A percentile compares a stretch with the other conserved stretches of the same genome.
These are phyloP conservation scores for Bombus balteatus DNA, from an alignment of 1,140 invertebrate genomes.

Conservation along the genomic window DNA sequence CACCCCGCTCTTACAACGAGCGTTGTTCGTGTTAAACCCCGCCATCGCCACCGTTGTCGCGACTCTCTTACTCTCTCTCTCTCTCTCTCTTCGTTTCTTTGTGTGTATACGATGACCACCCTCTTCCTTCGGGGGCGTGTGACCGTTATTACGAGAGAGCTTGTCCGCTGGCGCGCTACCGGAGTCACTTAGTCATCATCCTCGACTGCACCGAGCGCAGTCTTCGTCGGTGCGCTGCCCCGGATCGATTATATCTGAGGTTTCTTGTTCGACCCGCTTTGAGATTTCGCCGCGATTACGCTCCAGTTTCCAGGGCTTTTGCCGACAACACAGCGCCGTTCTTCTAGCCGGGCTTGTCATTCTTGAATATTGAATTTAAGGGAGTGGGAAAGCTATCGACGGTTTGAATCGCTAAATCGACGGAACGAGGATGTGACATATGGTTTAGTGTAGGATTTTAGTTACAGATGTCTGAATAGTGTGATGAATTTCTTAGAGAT, in stretches of 20 bases:
- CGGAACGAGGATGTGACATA: not conserved
- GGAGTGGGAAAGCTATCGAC: too few relatives aligned
- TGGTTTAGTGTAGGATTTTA: not conserved
- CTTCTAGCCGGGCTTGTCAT: not conserved
- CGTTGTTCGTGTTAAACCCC: constrained; percentile 11
- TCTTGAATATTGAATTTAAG: not conserved
- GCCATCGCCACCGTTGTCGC: not conserved
- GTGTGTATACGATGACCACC: constrained; percentile 49
- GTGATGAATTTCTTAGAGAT: not conserved
- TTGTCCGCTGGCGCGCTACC: constrained; percentile 53
- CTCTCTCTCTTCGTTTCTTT: not conserved
- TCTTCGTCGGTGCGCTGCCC: constrained; percentile 46
- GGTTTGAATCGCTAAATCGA: too few relatives aligned
- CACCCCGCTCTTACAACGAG: constrained; percentile 32
- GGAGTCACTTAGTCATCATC: constrained; percentile 71
- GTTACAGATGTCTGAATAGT: too few relatives aligned
- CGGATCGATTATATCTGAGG: constrained; percentile 47
- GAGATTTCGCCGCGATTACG: constrained; percentile 13
- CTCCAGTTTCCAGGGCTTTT: not conserved
- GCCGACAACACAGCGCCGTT: not conserved
- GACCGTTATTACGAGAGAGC: constrained; percentile 64
- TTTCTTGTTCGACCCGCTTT: constrained; percentile 1
- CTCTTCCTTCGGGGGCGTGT: constrained; percentile 56
- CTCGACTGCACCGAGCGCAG: constrained; percentile 58
- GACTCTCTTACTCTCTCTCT: not conserved